A percentile compares a stretch with the other conserved stretches of the same genome.
Conservation (phyloP, 2,888 invertebrate species). For the Villa cingulata region DNA sequence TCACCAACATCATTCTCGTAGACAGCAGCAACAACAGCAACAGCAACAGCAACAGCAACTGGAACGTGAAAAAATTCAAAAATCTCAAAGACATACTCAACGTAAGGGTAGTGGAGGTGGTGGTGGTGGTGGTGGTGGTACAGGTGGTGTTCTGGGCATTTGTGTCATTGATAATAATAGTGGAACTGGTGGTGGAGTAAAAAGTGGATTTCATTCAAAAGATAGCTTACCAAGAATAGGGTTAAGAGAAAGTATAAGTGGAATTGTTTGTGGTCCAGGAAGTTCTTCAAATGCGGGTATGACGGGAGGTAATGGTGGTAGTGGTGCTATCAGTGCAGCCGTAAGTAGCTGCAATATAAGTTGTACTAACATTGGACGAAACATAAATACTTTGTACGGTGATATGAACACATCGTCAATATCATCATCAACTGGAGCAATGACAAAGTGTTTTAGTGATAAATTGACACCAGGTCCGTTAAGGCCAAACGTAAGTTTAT, state of each 20-base stretch:
- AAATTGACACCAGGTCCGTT: constrained; percentile 9
- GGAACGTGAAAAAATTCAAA: constrained; percentile 14
- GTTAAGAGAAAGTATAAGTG: constrained; percentile 14
- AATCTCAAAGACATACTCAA: constrained; percentile 15
- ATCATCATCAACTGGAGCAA: constrained; percentile 9
- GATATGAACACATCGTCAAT: constrained; percentile 10
- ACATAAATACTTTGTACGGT: constrained; percentile 7
- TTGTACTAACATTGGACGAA: constrained; percentile 1
- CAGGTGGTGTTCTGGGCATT: too few species aligned
- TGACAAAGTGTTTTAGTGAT: constrained; percentile 12
- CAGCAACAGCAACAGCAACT: constrained; percentile 15
- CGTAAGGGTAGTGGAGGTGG: neutral
- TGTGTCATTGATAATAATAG: too few species aligned
- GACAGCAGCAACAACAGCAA: constrained; percentile 10
- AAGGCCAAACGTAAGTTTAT: constrained; percentile 11
- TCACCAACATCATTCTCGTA: constrained; percentile 8
- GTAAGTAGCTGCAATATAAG: constrained; percentile 11
- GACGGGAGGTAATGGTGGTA: constrained; percentile 1
- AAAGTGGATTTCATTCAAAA: constrained; percentile 22
- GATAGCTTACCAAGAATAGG: constrained; percentile 25
- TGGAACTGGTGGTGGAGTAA: neutral
- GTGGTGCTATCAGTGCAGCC: neutral
- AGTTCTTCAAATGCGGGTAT: constrained; percentile 4
- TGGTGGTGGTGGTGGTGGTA: neutral
- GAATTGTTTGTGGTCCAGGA: constrained; percentile 10